phyloP scores from a whole-genome alignment of 1,140 invertebrate genomes.

The Drosophila mayri region DNA sequence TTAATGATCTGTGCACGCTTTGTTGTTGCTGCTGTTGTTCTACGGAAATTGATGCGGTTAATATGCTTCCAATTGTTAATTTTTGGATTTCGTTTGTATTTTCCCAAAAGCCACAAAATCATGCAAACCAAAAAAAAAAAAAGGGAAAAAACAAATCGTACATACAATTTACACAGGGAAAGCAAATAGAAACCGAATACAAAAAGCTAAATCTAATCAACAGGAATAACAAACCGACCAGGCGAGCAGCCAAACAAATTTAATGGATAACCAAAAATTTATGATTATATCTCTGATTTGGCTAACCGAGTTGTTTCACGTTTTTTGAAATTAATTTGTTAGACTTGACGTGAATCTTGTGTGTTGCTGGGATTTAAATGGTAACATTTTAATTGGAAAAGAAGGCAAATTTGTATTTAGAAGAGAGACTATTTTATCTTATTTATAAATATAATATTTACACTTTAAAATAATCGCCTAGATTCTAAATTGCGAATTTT shows the following conservation, averaged over 20 bases:
- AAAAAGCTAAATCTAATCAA: conserved; percentile 55
- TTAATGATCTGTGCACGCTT: conserved; percentile 67
- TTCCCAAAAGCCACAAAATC: conserved; percentile 31
- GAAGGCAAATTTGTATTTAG: no score
- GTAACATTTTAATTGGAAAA: background rate
- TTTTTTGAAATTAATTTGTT: conserved; percentile 12
- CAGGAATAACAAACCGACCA: conserved; percentile 40
- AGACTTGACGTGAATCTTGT: background rate
- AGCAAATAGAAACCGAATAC: conserved; percentile 30
- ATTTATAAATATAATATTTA: no score
- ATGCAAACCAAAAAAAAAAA: background rate
- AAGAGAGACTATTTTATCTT: no score
- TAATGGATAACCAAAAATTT: conserved; percentile 50
- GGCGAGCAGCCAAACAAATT: conserved; percentile 36
- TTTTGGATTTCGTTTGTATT: conserved; percentile 50
- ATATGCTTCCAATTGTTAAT: conserved; percentile 77
- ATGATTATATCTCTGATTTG: conserved; percentile 37
- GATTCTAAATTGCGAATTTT: no score
- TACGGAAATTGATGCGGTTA: conserved; percentile 74
- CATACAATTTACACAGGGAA: conserved; percentile 12
- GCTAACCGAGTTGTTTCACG: conserved; percentile 10
- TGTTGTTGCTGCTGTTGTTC: conserved; percentile 10
- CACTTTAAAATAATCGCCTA: no score
- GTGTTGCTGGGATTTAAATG: background rate
- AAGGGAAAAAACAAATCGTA: background rate